A percentile compares a stretch with the other conserved stretches of the same genome.
Evolutionary conservation across 1,140 invertebrate species (phyloP).

Genomic region (Rhagoletis pomonella): DNA sequence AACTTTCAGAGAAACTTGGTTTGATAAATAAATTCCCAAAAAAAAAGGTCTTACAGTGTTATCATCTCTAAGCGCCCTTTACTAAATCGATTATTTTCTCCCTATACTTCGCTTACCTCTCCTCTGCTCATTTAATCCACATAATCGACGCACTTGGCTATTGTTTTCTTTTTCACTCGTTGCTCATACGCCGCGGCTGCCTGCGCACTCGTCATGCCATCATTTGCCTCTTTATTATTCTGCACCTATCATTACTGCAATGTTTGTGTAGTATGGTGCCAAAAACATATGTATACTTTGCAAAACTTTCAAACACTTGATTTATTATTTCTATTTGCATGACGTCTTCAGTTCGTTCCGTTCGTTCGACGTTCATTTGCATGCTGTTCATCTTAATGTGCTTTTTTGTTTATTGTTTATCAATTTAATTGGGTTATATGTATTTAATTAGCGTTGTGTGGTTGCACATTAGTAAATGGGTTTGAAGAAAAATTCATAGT

Average conservation of each 20-base stretch:
- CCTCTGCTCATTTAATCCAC: neutral
- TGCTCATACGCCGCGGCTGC: neutral
- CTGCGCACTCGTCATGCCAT: neutral
- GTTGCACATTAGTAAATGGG: too few species aligned
- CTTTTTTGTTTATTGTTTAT: conserved; percentile 8
- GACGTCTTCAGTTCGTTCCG: neutral
- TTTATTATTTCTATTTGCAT: conserved; percentile 13
- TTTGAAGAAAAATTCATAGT: too few species aligned
- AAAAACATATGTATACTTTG: neutral
- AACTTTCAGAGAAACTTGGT: too few species aligned
- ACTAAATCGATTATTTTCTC: too few species aligned
- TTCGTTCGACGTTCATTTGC: conserved; percentile 38
- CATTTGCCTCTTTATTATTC: neutral
- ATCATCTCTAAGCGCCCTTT: too few species aligned
- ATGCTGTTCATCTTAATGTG: neutral
- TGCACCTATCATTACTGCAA: neutral
- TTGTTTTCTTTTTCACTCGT: neutral
- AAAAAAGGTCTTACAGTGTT: too few species aligned
- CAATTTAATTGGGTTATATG: neutral
- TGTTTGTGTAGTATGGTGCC: neutral
- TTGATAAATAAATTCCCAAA: too few species aligned
- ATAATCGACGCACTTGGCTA: neutral
- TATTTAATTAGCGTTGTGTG: conserved; percentile 10
- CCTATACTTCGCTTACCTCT: neutral
- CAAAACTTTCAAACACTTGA: neutral